phyloP scores from a whole-genome alignment of 1,140 invertebrate species.

The Drosophila sp. region DNA sequence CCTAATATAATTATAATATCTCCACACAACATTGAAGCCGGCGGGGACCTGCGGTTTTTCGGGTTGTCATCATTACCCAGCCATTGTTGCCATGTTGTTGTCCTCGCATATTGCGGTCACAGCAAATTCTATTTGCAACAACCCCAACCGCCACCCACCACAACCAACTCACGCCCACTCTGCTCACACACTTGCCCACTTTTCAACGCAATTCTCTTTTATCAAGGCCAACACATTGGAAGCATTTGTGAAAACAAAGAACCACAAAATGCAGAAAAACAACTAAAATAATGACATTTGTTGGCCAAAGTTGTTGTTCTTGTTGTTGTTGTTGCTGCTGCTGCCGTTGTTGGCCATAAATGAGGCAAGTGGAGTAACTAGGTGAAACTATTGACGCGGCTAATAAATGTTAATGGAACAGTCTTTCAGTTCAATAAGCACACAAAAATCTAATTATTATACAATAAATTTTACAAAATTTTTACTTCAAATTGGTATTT shows the following conservation, averaged over 20 bases:
- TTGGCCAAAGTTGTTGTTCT: background rate
- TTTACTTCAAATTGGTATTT: too few relatives aligned
- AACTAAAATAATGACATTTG: constrained; percentile 7
- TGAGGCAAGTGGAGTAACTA: background rate
- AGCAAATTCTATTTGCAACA: background rate
- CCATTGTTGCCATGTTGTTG: constrained; percentile 60
- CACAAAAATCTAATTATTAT: background rate
- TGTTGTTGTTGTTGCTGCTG: background rate
- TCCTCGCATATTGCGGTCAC: constrained; percentile 64
- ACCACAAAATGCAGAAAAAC: constrained; percentile 9
- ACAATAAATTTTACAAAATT: too few relatives aligned
- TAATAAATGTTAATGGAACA: constrained; percentile 6
- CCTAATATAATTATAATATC: constrained; percentile 80
- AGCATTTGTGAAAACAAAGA: constrained; percentile 9
- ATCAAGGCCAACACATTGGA: constrained; percentile 10
- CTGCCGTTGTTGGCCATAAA: background rate
- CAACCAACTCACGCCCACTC: background rate
- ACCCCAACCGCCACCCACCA: background rate
- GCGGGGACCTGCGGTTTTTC: constrained; percentile 62
- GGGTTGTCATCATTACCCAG: constrained; percentile 75
- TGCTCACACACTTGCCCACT: background rate
- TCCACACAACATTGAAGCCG: constrained; percentile 38
- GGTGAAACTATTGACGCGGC: constrained; percentile 1
- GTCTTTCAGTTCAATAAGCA: background rate
- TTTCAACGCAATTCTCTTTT: constrained; percentile 9